Evolutionary conservation across 2,797 vertebrate species (phyloP), one percentile per base, ranked within the genome.

Genomic region (Megalops cyprinoides): DNA sequence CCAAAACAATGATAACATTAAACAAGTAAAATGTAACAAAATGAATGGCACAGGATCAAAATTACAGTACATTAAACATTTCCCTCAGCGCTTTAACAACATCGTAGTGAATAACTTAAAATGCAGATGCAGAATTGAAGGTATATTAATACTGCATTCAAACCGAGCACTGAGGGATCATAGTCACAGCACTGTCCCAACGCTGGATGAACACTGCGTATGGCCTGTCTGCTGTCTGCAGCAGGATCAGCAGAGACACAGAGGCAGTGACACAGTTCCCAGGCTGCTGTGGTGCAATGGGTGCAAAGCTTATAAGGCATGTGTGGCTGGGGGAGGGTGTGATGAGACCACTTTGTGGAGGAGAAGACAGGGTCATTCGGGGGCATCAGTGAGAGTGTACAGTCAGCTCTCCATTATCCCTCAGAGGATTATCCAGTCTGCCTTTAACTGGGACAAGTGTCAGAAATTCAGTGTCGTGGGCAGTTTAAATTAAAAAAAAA

Each of bases 21-120:
- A 88, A 86, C 48, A 75, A 56, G 42, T 81, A 23, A 53, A 86
- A 82, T 81, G 74, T 48, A 85, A 51, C 34, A 56, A 56, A 83
- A 84, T 77, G 37, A 81, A 81, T 76, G 34, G 80, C 80, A 83
- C 82, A 76, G 74, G 69, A 46, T 82, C 69, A 83, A 82, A n/a
- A 86, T 71, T 71, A 71, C 67, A 44, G 67, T n/a, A 18, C 39
- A 71, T 23, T 20, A 71, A 71, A 14, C 3, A 20, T 71, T 44
- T 39, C 67, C 4, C 39, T 71, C 10, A 12, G 20, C 44, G 67
- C 37, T 39, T 42, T 44, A 44, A 23, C 37, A 44, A 23, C 18
- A n/a, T n/a, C 23, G 15, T 71, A 39, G 18, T 10, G 37, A 71
- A 71, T 71, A 71, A 71, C 39, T 42, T 42, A 71, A 37, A 20